Conservation (phyloP, 2,797 vertebrate genomes). For the Lithobates sylvaticus region DNA sequence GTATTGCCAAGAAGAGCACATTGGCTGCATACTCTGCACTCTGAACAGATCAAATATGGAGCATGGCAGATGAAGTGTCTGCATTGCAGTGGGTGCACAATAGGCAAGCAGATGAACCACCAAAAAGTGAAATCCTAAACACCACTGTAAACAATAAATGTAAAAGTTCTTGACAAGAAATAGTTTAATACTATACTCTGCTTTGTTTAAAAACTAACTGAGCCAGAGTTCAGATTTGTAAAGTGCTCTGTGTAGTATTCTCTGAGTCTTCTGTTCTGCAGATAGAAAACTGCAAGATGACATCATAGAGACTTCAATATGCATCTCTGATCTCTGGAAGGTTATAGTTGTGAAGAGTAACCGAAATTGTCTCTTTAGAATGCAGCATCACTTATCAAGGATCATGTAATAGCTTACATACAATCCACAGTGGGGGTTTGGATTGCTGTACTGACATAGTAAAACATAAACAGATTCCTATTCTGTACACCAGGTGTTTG, state of each 20-base stretch:
- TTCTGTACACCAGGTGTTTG: slow-evolving; percentile 46
- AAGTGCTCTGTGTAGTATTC: neutral
- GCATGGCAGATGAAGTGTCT: neutral
- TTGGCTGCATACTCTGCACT: neutral
- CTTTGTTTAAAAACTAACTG: slow-evolving; percentile 2
- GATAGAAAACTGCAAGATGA: slow-evolving; percentile 20
- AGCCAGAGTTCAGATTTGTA: neutral
- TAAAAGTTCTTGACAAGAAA: neutral
- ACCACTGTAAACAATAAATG: neutral
- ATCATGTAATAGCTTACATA: slow-evolving; percentile 41
- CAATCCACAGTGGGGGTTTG: slow-evolving; percentile 4
- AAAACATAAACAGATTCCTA: slow-evolving; percentile 33
- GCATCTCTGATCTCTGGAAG: slow-evolving; percentile 21
- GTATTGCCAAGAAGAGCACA: no score
- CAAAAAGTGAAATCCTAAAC: neutral
- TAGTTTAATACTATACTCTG: neutral
- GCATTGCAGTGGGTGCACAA: neutral
- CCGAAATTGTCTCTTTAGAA: slow-evolving; percentile 9
- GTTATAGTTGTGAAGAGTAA: slow-evolving; percentile 13
- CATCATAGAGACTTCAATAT: slow-evolving; percentile 11
- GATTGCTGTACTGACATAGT: slow-evolving; percentile 21
- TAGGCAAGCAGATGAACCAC: neutral
- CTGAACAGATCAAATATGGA: neutral
- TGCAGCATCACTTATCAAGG: neutral
- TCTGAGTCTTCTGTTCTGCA: neutral